A percentile compares a stretch with the other conserved stretches of the same genome.
Conservation (phyloP, 1,140 invertebrate species). For the Papilio aristodemus region DNA sequence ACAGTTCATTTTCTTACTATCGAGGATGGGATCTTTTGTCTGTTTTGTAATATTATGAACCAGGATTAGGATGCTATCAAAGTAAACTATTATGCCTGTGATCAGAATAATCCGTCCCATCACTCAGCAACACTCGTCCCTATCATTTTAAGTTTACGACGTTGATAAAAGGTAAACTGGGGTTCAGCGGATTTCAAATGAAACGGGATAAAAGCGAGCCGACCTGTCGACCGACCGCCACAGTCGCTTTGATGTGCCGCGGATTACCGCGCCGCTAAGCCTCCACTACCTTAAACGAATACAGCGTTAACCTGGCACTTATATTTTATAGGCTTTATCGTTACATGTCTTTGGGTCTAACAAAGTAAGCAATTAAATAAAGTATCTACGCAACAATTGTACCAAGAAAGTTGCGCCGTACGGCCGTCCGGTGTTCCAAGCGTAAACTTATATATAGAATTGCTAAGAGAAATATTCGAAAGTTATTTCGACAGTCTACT, state of each 20-base stretch:
- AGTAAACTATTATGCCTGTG: neutral
- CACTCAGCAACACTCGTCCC: neutral
- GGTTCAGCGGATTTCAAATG: conserved; percentile 11
- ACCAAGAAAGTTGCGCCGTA: too few species aligned
- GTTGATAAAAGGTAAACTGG: conserved; percentile 14
- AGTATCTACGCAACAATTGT: too few species aligned
- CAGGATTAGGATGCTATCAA: neutral
- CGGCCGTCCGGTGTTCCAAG: too few species aligned
- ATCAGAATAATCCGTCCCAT: neutral
- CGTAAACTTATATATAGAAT: too few species aligned
- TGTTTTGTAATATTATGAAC: neutral
- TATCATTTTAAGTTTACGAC: neutral
- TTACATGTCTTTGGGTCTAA: neutral
- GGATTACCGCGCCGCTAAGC: conserved; percentile 9
- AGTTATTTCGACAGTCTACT: too few species aligned
- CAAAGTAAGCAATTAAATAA: too few species aligned
- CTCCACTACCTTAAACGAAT: too few species aligned
- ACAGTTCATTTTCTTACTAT: too few species aligned
- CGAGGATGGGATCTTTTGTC: neutral
- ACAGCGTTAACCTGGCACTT: too few species aligned
- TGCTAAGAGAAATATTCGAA: too few species aligned
- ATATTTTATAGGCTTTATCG: neutral
- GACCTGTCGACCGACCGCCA: neutral
- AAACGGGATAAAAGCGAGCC: conserved; percentile 5
- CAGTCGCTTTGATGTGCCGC: conserved; percentile 16